phyloP scores from a whole-genome alignment of 1,140 invertebrate genomes.

The Bombus polaris region DNA sequence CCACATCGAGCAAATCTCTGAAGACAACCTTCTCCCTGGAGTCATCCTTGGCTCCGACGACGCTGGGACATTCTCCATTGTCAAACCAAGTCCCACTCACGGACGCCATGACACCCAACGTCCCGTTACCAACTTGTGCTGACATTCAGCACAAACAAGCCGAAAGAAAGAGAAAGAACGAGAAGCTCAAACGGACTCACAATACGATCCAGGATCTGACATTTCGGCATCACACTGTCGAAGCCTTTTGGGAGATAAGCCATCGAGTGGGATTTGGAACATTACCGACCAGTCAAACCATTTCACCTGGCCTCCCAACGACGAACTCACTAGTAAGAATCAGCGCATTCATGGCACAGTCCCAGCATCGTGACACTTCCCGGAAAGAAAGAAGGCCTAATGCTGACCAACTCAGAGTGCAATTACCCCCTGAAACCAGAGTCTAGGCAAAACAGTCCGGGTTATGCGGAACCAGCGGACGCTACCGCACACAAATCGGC shows the following conservation, averaged over 20 bases:
- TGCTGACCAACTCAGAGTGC: too few relatives aligned
- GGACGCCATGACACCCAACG: conserved; percentile 67
- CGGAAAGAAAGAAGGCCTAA: too few relatives aligned
- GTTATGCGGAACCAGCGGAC: too few relatives aligned
- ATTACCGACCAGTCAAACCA: conserved; percentile 71
- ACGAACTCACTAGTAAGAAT: too few relatives aligned
- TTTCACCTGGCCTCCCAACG: too few relatives aligned
- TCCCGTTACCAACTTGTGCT: conserved; percentile 79
- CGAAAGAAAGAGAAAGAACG: conserved; percentile 77
- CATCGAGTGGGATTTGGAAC: conserved; percentile 96
- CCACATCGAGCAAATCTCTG: conserved; percentile 76
- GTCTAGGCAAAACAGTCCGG: too few relatives aligned
- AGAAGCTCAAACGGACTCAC: conserved; percentile 82
- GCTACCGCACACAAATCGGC: too few relatives aligned
- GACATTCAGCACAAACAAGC: conserved; percentile 78
- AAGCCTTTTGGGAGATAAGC: conserved; percentile 94
- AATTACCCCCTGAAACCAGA: too few relatives aligned
- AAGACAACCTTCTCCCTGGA: conserved; percentile 74
- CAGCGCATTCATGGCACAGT: too few relatives aligned
- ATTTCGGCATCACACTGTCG: conserved; percentile 93
- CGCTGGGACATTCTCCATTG: conserved; percentile 71
- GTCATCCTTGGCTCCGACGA: conserved; percentile 72
- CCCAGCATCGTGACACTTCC: too few relatives aligned
- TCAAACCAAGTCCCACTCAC: conserved; percentile 72
- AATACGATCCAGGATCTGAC: conserved; percentile 90